Conservation (phyloP, 1,140 invertebrate species). For the Penaeus vannamei region DNA sequence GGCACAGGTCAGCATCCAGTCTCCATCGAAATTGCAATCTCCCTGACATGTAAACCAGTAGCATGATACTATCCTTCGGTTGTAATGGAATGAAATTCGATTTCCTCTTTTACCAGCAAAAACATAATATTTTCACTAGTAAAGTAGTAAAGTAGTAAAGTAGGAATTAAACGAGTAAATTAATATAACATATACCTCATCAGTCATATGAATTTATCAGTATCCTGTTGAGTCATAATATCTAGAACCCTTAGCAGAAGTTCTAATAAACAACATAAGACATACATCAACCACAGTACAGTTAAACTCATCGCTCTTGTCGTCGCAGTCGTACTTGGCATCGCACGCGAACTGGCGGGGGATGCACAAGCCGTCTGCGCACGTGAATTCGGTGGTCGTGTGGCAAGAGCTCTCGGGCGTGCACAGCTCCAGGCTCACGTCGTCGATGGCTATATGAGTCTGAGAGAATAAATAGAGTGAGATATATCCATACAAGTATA, state of each 20-base stretch:
- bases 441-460: slow-evolving; percentile 45
- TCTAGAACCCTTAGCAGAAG: not conserved
- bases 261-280: too few relatives aligned
- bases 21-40: slow-evolving; percentile 34
- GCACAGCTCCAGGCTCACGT: slow-evolving; percentile 34
- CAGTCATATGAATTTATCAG: too few relatives aligned
- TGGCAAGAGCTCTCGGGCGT: not conserved
- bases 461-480: not conserved
- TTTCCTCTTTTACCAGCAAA: too few relatives aligned
- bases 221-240: not conserved
- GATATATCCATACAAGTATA: not conserved
- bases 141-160: too few relatives aligned
- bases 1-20: slow-evolving; percentile 33
- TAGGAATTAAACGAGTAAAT: too few relatives aligned
- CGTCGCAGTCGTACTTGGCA: slow-evolving; percentile 49
- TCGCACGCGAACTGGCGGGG: slow-evolving; percentile 33
- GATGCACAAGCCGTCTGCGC: slow-evolving; percentile 34
- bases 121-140: too few relatives aligned
- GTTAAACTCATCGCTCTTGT: slow-evolving; percentile 43
- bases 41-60: slow-evolving; percentile 18
- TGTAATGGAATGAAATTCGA: too few relatives aligned
- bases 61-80: not conserved
- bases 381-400: slow-evolving; percentile 19
- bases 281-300: slow-evolving; percentile 20
- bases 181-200: too few relatives aligned